phyloP scores from a whole-genome alignment of 1,140 invertebrate genomes.

The Drosophila pandora region DNA sequence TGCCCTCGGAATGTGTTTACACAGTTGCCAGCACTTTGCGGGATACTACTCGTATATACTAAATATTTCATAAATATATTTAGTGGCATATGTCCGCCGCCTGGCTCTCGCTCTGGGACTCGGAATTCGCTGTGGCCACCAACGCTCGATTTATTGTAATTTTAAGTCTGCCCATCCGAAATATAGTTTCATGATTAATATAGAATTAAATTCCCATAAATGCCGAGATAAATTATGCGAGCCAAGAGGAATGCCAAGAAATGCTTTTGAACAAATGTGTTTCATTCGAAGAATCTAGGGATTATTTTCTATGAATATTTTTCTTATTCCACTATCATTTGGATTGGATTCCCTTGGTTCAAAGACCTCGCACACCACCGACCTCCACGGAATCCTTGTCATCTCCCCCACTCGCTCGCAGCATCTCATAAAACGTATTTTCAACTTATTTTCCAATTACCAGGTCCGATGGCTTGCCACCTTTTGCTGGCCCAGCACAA shows the following conservation, averaged over 20 bases:
- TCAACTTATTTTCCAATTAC: conserved; percentile 53
- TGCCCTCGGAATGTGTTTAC: conserved; percentile 34
- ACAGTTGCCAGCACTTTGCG: conserved; percentile 40
- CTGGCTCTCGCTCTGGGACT: conserved; percentile 5
- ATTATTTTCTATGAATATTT: neutral
- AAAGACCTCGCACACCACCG: conserved; percentile 15
- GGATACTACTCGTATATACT: conserved; percentile 4
- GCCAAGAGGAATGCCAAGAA: conserved; percentile 3
- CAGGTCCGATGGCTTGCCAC: conserved; percentile 35
- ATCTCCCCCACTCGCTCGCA: neutral
- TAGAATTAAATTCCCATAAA: conserved; percentile 32
- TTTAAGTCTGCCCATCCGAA: conserved; percentile 30
- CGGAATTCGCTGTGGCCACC: conserved; percentile 18
- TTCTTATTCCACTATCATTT: conserved; percentile 7
- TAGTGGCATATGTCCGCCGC: conserved; percentile 4
- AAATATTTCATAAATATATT: conserved; percentile 25
- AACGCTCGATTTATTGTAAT: conserved; percentile 35
- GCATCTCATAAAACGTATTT: conserved; percentile 36
- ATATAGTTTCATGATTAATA: conserved; percentile 48
- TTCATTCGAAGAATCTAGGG: neutral
- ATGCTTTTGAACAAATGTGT: conserved; percentile 1
- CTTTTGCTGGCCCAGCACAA: conserved; percentile 43
- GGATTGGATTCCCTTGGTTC: conserved; percentile 16
- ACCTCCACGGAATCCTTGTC: conserved; percentile 10
- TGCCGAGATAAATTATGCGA: conserved; percentile 35